These are phyloP conservation scores for Lichenostomus cassidix DNA, from an alignment of 2,113 vertebrate species.

Conservation along the genomic window DNA sequence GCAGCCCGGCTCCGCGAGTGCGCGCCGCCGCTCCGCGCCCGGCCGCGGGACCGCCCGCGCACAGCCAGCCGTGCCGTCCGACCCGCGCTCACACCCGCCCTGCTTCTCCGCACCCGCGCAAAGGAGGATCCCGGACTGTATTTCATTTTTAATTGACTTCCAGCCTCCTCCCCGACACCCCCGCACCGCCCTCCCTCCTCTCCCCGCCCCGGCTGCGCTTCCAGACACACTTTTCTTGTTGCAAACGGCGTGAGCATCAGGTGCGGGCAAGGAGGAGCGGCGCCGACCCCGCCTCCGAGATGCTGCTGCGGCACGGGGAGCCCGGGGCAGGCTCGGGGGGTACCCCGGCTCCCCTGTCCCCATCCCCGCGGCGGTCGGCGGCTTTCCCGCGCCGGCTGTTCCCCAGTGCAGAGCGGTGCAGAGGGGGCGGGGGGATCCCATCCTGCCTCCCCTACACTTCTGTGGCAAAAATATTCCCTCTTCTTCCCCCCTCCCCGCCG, in stretches of 20 bases:
- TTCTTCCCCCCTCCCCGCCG: neutral
- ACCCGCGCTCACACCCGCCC: neutral
- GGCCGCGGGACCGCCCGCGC: neutral
- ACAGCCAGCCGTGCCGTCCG: fast-evolving
- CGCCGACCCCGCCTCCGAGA: neutral
- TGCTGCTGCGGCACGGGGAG: neutral
- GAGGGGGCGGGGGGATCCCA: neutral
- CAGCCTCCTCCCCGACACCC: neutral
- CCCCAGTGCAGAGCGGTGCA: neutral
- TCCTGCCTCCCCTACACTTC: neutral
- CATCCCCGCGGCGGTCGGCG: neutral
- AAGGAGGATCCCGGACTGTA: neutral
- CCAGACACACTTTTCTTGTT: neutral
- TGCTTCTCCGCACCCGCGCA: neutral
- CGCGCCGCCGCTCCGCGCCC: neutral
- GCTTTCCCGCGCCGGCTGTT: neutral
- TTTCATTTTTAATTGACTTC: neutral
- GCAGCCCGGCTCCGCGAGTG: too few relatives aligned
- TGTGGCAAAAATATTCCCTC: neutral
- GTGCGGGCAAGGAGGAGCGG: neutral
- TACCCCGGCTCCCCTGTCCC: fast-evolving
- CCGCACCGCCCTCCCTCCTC: fast-evolving
- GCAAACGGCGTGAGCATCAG: neutral
- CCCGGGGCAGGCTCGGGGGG: neutral
- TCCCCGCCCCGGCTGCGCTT: neutral